Percentiles rank a stretch among this genome's conserved stretches.
phyloP scores from a whole-genome alignment of 2,888 invertebrate species.

The Lacanobia oleracea region DNA sequence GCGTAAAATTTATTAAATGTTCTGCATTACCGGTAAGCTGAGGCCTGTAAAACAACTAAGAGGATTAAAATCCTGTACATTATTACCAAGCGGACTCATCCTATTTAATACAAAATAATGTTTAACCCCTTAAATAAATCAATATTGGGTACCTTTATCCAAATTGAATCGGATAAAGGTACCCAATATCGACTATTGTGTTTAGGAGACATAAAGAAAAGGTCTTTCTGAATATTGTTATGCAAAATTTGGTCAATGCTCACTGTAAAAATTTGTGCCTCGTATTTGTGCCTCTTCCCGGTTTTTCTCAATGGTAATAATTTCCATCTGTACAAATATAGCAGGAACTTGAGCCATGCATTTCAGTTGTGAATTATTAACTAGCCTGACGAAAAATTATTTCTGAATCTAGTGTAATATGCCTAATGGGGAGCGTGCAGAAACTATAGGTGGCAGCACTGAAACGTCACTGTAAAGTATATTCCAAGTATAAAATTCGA shows the following conservation, averaged over 20 bases:
- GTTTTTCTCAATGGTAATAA: no score
- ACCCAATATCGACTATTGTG: slow-evolving; percentile 30
- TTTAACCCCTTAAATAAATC: slow-evolving; percentile 16
- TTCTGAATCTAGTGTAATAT: no score
- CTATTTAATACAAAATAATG: not conserved
- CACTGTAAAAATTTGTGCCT: slow-evolving; percentile 10
- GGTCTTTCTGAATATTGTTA: slow-evolving; percentile 20
- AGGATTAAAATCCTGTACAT: slow-evolving; percentile 20
- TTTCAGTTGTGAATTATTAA: no score
- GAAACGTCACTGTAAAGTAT: no score
- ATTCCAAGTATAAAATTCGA: no score
- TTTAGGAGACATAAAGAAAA: slow-evolving; percentile 22
- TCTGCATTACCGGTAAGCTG: not conserved
- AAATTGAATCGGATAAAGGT: slow-evolving; percentile 29
- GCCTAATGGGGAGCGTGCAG: no score
- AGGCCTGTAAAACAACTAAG: not conserved
- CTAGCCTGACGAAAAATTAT: no score
- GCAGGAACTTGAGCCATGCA: no score
- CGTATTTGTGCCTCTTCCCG: slow-evolving; percentile 13
- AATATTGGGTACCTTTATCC: no score
- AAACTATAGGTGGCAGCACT: no score
- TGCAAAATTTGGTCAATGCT: slow-evolving; percentile 26
- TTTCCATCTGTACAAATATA: no score
- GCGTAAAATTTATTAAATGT: not conserved
- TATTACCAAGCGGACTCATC: not conserved